Percentiles rank a stretch among this genome's conserved stretches.
Evolutionary conservation across 2,797 vertebrate genomes (phyloP).

Genomic region (Microtus obscurus): DNA sequence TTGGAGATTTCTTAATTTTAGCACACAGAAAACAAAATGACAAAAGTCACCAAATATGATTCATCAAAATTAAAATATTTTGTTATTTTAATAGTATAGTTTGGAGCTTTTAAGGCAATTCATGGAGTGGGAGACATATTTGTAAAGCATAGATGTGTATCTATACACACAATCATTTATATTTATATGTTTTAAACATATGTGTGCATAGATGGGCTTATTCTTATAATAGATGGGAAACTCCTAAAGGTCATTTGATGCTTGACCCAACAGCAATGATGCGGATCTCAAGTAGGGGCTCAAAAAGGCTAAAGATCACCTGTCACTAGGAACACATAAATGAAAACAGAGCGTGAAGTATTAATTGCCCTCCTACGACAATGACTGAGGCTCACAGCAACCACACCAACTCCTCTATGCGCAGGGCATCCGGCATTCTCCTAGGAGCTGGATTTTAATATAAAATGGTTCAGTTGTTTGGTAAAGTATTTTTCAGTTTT

Average conservation of each 20-base stretch:
- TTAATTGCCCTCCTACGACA: background rate
- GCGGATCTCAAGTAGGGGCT: background rate
- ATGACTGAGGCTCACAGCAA: background rate
- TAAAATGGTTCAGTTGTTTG: background rate
- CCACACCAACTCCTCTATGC: background rate
- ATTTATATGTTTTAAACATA: background rate
- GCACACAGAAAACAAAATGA: background rate
- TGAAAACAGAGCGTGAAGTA: background rate
- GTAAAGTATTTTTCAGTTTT: background rate
- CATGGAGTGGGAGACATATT: background rate
- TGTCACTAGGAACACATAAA: background rate
- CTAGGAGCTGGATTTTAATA: background rate
- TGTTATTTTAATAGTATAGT: background rate
- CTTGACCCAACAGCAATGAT: background rate
- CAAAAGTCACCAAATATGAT: background rate
- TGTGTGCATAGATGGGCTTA: background rate
- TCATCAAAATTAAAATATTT: background rate
- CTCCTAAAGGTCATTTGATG: background rate
- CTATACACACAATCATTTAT: too few species aligned
- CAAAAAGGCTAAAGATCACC: background rate
- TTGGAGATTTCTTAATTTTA: background rate
- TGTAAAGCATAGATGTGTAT: background rate
- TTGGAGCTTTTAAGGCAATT: background rate
- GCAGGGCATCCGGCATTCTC: background rate
- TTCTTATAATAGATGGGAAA: background rate